Evolutionary conservation across 2,888 invertebrate genomes (phyloP).

Genomic region (Abrostola triplasia): DNA sequence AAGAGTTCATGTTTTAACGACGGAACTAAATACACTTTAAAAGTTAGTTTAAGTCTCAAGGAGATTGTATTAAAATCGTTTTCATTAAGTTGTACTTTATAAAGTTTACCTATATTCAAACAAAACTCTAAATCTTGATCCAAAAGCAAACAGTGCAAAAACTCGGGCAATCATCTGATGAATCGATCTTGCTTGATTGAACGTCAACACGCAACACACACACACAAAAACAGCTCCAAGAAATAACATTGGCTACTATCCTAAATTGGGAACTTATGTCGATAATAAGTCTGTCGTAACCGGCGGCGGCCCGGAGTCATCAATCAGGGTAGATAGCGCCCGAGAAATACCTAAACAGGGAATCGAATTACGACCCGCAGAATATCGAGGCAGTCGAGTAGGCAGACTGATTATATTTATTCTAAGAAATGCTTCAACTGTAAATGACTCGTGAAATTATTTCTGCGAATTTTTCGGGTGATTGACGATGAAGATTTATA

Average conservation of each 20-base stretch:
- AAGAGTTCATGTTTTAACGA: too few species aligned
- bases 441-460: slow-evolving; percentile 13
- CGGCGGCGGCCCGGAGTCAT: slow-evolving; percentile 26
- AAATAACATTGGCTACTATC: slow-evolving; percentile 20
- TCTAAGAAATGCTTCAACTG: slow-evolving; percentile 11
- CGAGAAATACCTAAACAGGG: slow-evolving; percentile 43
- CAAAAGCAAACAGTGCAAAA: neutral
- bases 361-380: slow-evolving; percentile 44
- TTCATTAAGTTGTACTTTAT: too few species aligned
- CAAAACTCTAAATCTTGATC: neutral
- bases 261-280: slow-evolving; percentile 36
- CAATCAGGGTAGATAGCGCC: slow-evolving; percentile 47
- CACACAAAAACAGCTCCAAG: slow-evolving; percentile 4
- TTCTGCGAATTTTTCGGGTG: neutral
- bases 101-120: too few species aligned
- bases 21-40: too few species aligned
- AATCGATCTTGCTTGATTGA: slow-evolving; percentile 1
- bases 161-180: neutral
- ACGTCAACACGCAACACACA: neutral
- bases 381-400: slow-evolving; percentile 23
- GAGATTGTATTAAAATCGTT: too few species aligned
- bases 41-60: too few species aligned
- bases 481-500: neutral
- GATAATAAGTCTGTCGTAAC: slow-evolving; percentile 34
- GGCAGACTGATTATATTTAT: slow-evolving; percentile 31